These are phyloP conservation scores for Drosophila funebris DNA, from an alignment of 1,140 invertebrate genomes.

Conservation along the genomic window DNA sequence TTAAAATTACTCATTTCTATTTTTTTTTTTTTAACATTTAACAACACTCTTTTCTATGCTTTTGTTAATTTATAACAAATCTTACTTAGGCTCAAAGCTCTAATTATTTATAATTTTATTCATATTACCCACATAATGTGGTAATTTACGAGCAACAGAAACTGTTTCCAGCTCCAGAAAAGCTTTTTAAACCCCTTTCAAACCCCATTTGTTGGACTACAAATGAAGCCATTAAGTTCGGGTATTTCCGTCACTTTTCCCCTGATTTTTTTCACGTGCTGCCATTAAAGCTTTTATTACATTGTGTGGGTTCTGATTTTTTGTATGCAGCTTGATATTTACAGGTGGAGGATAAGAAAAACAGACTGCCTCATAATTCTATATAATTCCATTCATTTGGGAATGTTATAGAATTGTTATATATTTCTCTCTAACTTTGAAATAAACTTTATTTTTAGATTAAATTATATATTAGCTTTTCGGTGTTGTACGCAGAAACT, in stretches of 20 bases:
- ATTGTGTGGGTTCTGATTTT: slow-evolving; percentile 61
- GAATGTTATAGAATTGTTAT: too few species aligned
- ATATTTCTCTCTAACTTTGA: too few species aligned
- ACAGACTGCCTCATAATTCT: slow-evolving; percentile 42
- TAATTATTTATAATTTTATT: slow-evolving; percentile 57
- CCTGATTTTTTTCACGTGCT: slow-evolving; percentile 2
- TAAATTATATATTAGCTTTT: too few species aligned
- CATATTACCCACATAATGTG: slow-evolving; percentile 50
- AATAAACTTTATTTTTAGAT: too few species aligned
- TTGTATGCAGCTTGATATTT: slow-evolving; percentile 46
- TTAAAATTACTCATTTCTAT: not conserved
- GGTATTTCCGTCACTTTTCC: slow-evolving; percentile 21
- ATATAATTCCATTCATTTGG: too few species aligned
- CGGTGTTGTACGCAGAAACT: too few species aligned
- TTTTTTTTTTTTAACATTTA: not conserved
- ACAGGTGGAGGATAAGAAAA: slow-evolving; percentile 38
- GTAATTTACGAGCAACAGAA: slow-evolving; percentile 42
- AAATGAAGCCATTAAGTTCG: slow-evolving; percentile 70
- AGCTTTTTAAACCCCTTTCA: slow-evolving; percentile 24
- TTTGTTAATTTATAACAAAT: slow-evolving; percentile 32
- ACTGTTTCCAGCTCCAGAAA: slow-evolving; percentile 3
- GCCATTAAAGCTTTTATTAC: slow-evolving; percentile 43
- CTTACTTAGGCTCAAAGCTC: slow-evolving; percentile 25
- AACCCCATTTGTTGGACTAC: slow-evolving; percentile 11
- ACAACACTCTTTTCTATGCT: not conserved